Percentiles rank a stretch among this genome's conserved stretches.
phyloP scores from a whole-genome alignment of 2,113 vertebrate genomes.

The Elephas maximus region DNA sequence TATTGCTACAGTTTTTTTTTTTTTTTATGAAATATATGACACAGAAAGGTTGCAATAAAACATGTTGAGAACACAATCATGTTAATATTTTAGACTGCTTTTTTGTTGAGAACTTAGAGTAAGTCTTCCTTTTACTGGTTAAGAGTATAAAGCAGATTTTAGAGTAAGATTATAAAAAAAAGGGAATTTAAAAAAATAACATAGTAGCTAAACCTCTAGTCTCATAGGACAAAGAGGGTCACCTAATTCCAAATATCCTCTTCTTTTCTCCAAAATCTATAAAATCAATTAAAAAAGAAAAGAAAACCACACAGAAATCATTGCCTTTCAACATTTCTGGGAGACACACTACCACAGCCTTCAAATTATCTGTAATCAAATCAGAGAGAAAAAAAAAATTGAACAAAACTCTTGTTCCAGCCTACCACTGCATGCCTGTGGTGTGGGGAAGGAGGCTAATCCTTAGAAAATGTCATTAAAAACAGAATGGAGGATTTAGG shows the following conservation, averaged over 20 bases:
- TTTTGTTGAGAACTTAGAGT: background rate
- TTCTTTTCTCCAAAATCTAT: no score
- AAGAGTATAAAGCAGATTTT: background rate
- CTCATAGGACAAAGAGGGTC: background rate
- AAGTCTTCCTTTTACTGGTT: background rate
- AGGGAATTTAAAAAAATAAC: background rate
- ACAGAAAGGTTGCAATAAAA: background rate
- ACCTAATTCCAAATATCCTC: background rate
- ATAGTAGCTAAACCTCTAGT: no score
- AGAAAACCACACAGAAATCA: background rate
- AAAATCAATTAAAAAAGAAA: background rate
- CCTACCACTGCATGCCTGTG: no score
- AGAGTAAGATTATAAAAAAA: background rate
- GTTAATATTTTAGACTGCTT: no score
- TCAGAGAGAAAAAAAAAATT: no score
- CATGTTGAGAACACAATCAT: background rate
- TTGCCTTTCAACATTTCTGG: background rate
- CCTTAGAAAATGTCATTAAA: background rate
- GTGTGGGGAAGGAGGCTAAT: no score
- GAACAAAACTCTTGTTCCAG: no score
- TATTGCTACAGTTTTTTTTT: no score
- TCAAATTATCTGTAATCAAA: background rate
- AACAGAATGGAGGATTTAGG: background rate
- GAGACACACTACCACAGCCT: background rate
- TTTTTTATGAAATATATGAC: background rate